These are phyloP conservation scores for Lysandra coridon DNA, from an alignment of 2,888 invertebrate species.

Conservation along the genomic window DNA sequence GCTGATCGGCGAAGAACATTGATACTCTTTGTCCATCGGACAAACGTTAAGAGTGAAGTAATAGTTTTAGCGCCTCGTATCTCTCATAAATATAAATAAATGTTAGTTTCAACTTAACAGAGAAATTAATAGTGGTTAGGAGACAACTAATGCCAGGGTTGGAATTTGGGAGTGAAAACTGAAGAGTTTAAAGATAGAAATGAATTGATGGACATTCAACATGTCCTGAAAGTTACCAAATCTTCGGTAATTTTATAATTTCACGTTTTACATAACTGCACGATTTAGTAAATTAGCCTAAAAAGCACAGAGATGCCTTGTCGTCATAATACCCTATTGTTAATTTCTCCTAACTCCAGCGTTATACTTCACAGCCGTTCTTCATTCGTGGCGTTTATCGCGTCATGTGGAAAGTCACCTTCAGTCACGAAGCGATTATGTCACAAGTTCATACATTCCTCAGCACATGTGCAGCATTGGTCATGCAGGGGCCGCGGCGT, in stretches of 20 bases:
- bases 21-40: neutral
- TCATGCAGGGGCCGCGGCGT: slow-evolving; percentile 32
- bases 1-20: neutral
- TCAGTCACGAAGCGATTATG: slow-evolving; percentile 38
- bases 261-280: neutral
- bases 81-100: too few species aligned
- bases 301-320: neutral
- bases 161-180: neutral
- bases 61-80: neutral
- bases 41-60: neutral
- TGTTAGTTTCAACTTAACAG: too few species aligned
- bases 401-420: slow-evolving; percentile 39
- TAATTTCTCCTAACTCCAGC: neutral
- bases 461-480: slow-evolving; percentile 35
- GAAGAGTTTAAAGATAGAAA: neutral
- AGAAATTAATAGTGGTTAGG: neutral
- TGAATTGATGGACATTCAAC: neutral
- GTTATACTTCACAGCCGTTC: neutral
- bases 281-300: neutral
- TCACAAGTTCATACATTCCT: slow-evolving; percentile 38
- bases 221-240: neutral
- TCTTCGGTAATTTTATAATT: neutral
- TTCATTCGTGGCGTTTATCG: slow-evolving; percentile 13
- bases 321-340: neutral
- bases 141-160: neutral